Conservation (phyloP, 2,888 invertebrate genomes). For the Calameuta filiformis region DNA sequence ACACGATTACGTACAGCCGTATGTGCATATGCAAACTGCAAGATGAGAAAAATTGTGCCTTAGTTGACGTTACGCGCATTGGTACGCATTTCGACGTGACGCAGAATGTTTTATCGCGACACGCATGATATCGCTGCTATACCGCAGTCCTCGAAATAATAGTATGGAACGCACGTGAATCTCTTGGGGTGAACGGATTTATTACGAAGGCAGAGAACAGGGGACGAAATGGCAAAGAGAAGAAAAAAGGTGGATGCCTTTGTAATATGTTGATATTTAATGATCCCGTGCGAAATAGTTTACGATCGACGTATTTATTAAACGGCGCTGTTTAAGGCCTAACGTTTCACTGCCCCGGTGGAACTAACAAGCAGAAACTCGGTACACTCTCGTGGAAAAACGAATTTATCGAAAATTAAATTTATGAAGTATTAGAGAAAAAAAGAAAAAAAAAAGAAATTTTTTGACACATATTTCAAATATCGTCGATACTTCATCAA, state of each 20-base stretch:
- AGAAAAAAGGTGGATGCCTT: constrained; percentile 28
- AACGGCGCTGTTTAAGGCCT: constrained; percentile 50
- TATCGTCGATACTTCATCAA: background rate
- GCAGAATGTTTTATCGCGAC: background rate
- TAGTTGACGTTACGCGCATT: background rate
- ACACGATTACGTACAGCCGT: background rate
- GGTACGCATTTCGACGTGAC: background rate
- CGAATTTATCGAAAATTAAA: constrained; percentile 17
- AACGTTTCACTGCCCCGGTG: constrained; percentile 33
- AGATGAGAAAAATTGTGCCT: background rate
- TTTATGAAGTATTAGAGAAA: background rate
- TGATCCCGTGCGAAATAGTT: constrained; percentile 55
- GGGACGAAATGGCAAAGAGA: constrained; percentile 27
- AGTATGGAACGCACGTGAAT: constrained; percentile 37
- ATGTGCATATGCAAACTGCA: background rate
- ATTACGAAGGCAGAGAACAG: constrained; percentile 40
- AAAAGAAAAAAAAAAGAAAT: background rate
- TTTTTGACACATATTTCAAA: background rate
- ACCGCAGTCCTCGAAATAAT: constrained; percentile 40
- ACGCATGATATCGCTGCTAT: background rate
- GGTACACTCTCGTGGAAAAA: constrained; percentile 31
- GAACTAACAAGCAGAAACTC: constrained; percentile 47
- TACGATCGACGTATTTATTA: constrained; percentile 62
- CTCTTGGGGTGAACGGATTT: constrained; percentile 45
- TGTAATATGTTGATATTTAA: constrained; percentile 58